Evolutionary conservation across 1,140 invertebrate genomes (phyloP), one percentile per base, ranked within the genome.

Genomic region (Macrosteles quadrilineatus): DNA sequence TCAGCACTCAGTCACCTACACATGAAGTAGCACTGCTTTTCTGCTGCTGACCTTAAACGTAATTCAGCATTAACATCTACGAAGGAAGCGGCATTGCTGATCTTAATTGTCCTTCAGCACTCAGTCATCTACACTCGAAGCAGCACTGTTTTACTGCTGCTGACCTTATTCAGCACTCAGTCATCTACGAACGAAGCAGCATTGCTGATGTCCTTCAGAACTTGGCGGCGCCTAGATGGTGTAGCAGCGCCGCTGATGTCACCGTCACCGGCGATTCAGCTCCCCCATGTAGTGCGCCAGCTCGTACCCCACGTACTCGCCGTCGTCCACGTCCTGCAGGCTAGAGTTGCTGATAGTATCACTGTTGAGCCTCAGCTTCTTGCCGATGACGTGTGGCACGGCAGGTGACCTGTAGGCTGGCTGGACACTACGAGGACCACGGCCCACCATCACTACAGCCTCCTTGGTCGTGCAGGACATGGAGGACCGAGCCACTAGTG

Each of bases 311-410:
- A 82, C 87, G 70, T 87, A 86, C 72, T 91, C 89, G 17, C 84
- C 84, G 69, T 88, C 85, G 53, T 87, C 86, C 62, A 88, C 76
- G 76, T 91, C 88, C 67, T 90, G 86, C 1, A 91, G 80, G 75
- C 88, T 90, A 4, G 87, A 89, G 79, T 90, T 90, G 73, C 87
- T 89, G 64, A 91, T 90, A 30, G 86, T 88, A 53, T 68, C 29
- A 12, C 31, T 30, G 9, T 57, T 32, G 1, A 69, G 53, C 36
- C 50, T 31, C 21, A 57, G 30, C 31, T 55, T 50, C 19, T 57
- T 69, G 0, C 40, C 25, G 17, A 64, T 12, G 0, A 43, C 50
- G 36, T 32, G 30, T 19, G 19, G 27, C 1, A 55, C 29, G 11
- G 68, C 27, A 9, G 36, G 59, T 12, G 40, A 21, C n/a, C 27